phyloP scores from a whole-genome alignment of 1,140 invertebrate species.

The Telenomus remus region DNA sequence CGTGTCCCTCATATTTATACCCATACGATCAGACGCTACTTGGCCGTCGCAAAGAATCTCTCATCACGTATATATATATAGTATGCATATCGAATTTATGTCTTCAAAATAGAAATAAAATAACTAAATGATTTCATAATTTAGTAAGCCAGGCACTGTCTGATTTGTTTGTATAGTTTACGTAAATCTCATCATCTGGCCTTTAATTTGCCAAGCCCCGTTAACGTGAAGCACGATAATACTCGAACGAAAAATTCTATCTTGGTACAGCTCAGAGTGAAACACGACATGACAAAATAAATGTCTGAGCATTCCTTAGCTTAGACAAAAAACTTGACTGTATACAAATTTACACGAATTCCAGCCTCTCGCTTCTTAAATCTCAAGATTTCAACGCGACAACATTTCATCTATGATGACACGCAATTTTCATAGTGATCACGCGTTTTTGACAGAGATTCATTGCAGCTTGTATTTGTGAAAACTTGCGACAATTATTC shows the following conservation, averaged over 20 bases:
- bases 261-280: slow-evolving; percentile 14
- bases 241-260: slow-evolving; percentile 8
- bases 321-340: slow-evolving; percentile 29
- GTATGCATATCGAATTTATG: too few relatives aligned
- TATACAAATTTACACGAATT: slow-evolving; percentile 45
- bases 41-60: slow-evolving; percentile 13
- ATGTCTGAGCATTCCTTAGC: slow-evolving; percentile 29
- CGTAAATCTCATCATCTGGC: too few relatives aligned
- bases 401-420: slow-evolving; percentile 56
- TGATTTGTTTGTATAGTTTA: too few relatives aligned
- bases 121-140: too few relatives aligned
- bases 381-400: slow-evolving; percentile 40
- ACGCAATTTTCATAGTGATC: slow-evolving; percentile 66
- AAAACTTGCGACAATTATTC: too few relatives aligned
- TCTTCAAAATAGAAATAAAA: too few relatives aligned
- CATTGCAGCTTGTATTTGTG: not conserved
- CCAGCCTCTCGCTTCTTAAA: slow-evolving; percentile 18
- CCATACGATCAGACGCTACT: slow-evolving; percentile 20
- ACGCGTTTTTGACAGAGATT: slow-evolving; percentile 66
- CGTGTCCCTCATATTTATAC: slow-evolving; percentile 55
- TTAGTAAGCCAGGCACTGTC: too few relatives aligned
- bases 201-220: too few relatives aligned
- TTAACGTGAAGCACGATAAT: too few relatives aligned
- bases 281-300: slow-evolving; percentile 22
- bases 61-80: too few relatives aligned